Evolutionary conservation across 2,888 invertebrate species (phyloP).

Genomic region (Labia minor): DNA sequence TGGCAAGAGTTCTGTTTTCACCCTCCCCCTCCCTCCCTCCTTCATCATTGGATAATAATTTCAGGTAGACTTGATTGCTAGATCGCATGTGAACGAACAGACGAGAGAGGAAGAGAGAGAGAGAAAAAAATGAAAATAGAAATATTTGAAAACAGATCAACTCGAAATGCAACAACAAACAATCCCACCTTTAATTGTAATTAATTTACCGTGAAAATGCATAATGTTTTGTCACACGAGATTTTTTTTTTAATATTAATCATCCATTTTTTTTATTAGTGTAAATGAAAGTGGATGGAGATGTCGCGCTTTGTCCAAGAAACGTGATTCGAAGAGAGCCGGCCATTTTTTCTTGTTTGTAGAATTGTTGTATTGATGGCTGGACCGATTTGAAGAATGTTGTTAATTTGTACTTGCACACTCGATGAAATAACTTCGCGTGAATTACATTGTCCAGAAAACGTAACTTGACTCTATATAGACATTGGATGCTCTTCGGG

Average conservation of each 20-base stretch:
- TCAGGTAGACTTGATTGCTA: neutral
- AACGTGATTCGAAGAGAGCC: neutral
- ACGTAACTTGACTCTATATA: neutral
- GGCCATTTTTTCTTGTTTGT: neutral
- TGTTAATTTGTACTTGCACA: constrained; percentile 13
- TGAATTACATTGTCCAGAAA: neutral
- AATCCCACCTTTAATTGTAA: no score
- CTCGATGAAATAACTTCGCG: constrained; percentile 7
- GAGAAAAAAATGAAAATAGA: neutral
- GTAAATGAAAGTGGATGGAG: neutral
- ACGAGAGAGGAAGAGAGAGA: neutral
- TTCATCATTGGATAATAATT: constrained; percentile 4
- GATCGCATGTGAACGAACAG: neutral
- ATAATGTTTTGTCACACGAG: neutral
- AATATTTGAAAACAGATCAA: neutral
- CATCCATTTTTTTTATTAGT: neutral
- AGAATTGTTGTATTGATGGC: neutral
- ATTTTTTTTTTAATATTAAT: constrained; percentile 2
- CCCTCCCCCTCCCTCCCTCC: neutral
- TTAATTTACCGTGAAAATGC: no score
- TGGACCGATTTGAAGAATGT: neutral
- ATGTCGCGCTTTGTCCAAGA: neutral
- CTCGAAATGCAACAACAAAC: no score
- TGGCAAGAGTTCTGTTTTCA: neutral
- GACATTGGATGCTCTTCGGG: neutral